A percentile compares a stretch with the other conserved stretches of the same genome.
These are phyloP conservation scores for Eutrigla gurnardus DNA, from an alignment of 2,797 vertebrate species.

Conservation along the genomic window DNA sequence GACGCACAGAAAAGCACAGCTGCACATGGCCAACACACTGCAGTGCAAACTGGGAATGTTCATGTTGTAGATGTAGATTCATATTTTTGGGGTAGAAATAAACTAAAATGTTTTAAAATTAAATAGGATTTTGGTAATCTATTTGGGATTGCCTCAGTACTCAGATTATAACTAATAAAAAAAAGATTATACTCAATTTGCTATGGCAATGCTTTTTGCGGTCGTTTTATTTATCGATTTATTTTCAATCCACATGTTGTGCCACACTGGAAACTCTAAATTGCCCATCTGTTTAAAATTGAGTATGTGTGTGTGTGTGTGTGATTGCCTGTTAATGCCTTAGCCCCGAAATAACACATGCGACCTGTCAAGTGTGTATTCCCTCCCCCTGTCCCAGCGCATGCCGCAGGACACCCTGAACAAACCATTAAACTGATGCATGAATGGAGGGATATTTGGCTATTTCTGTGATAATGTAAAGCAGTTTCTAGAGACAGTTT, in stretches of 20 bases:
- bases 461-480: neutral
- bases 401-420: neutral
- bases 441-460: too few species aligned
- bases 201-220: neutral
- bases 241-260: neutral
- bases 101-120: neutral
- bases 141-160: neutral
- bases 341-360: neutral
- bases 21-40: neutral
- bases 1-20: slow-evolving; percentile 1
- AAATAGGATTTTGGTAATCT: neutral
- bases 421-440: neutral
- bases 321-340: neutral
- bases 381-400: neutral
- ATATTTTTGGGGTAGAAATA: neutral
- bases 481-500: neutral
- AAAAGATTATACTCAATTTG: too few species aligned
- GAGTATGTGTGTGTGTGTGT: neutral
- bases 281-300: neutral
- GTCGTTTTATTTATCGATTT: neutral
- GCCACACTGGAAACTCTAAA: neutral
- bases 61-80: too few species aligned
- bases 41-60: neutral
- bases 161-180: neutral
- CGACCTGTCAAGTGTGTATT: neutral